Base-by-base conservation (phyloP, 2,113 vertebrate species). In the Sinocyclocheilus anshuiensis region DNA sequence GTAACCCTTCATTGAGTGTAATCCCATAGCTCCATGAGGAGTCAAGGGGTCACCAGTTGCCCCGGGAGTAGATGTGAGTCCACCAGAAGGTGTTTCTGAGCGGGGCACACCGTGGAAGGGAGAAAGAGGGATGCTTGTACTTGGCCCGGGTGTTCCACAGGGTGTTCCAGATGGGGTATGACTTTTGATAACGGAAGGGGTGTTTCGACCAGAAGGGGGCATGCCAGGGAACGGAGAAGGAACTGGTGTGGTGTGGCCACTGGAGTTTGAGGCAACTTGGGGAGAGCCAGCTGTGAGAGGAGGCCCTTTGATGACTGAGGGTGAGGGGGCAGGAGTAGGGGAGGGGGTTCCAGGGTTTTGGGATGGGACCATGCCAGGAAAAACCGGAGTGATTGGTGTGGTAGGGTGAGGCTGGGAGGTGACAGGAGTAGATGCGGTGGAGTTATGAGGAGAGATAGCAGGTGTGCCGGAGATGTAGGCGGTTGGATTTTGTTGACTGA, bases 341-440 rank as follows among this genome's bases (percentile, higher is more conserved):
- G 80, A 83, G 1, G 91, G 94, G 15, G 93, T 93, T 22, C 88
- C 89, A 3, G 90, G 89, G 84, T 93, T 94, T 81, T 95, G 93
- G 83, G 94, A 93, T 72, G 96, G 94, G 80, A 96, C 93, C 88
- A 98, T 95, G 86, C 97, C 96, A 36, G 97, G 95, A 86, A 99
- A 98, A 77, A 96, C 92, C 0, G 96, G 92, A 5, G 97, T 95
- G 72, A 96, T 89, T 16, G 96, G 95, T 26, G 95, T 90, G 4
- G 96, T 94, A 15, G 96, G 93, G 81, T 95, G 93, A 4, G 95
- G 93, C 86, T 95, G 96, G 22, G 94, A 93, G 50, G 94, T 94
- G 89, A 92, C 92, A 3, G 97, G 95, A 84, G 95, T 96, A 50
- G 96, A 95, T 89, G 97, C 95, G 3, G 94, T 93, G 88, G 97